Evolutionary conservation across 1,140 invertebrate genomes (phyloP).

Genomic region (Drosophila mojavensis): DNA sequence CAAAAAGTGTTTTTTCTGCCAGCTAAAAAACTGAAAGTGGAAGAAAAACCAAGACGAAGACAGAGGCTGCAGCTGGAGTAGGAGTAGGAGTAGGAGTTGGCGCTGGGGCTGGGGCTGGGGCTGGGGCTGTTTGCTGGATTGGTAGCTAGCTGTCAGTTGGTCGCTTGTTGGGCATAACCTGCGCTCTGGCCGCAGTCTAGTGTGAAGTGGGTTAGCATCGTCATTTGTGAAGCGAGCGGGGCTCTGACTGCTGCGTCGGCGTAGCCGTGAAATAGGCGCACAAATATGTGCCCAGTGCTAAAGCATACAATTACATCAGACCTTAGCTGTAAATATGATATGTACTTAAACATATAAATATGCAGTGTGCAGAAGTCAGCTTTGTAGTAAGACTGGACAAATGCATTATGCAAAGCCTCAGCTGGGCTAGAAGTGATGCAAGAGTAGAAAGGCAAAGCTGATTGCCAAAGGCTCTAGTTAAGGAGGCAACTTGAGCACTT

Average conservation of each 20-base stretch:
- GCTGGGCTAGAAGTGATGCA: background rate
- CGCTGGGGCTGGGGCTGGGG: conserved; percentile 17
- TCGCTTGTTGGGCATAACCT: conserved; percentile 54
- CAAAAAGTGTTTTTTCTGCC: conserved; percentile 69
- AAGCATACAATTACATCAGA: conserved; percentile 47
- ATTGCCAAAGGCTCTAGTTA: background rate
- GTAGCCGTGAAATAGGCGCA: conserved; percentile 31
- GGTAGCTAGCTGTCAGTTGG: conserved; percentile 12
- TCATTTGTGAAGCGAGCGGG: conserved; percentile 34
- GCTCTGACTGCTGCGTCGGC: conserved; percentile 60
- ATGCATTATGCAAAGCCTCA: conserved; percentile 8
- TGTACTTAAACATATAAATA: conserved; percentile 3
- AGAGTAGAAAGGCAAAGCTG: conserved; percentile 7
- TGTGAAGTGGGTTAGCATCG: conserved; percentile 69
- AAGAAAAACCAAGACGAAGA: conserved; percentile 24
- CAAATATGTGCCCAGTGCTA: conserved; percentile 15
- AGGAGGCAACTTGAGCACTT: background rate
- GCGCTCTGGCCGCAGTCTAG: conserved; percentile 59
- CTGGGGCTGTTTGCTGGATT: background rate
- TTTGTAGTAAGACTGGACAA: background rate
- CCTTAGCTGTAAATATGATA: conserved; percentile 42
- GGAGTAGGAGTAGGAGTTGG: conserved; percentile 28
- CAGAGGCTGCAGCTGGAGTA: conserved; percentile 36
- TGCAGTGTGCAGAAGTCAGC: background rate
- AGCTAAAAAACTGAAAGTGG: conserved; percentile 61